Evolutionary conservation across 2,888 invertebrate species (phyloP), one percentile per base, ranked within the genome.

Genomic region (Cistogaster globosa): DNA sequence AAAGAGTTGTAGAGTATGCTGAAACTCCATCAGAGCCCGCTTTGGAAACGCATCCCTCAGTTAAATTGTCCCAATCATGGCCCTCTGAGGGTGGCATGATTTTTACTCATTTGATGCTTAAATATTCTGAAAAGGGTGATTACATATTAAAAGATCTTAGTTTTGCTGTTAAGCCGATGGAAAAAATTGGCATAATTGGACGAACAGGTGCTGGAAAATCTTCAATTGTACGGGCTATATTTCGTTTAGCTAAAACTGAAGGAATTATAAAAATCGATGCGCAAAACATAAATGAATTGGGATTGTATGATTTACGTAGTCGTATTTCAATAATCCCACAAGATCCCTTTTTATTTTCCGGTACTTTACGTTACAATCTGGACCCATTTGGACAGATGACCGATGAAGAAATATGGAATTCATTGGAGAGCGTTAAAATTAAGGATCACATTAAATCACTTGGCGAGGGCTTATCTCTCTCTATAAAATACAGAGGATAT

Each of bases 281-380:
- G 16, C 91, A 96, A 0, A 94, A 96, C 78, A 96, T 95, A 0
- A 94, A 93, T 55, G 93, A 93, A 7, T 93, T 98, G 69, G 96
- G 96, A 0, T 93, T 98, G 7, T 94, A 96, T 91, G 96, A 97
- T 88, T 93, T 98, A 18, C 94, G 98, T 62, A 94, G 94, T 76
- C 96, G 95, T 89, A 96, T 98, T 79, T 96, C 98, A 0, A 98
- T 98, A 84, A 98, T 98, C 89, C 98, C 98, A 0, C 98, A 98
- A 93, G 97, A 97, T 89, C 97, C 98, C 0, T 95, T 97, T 22
- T 92, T 98, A n/a, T 98, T 98, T 91, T 96, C 96, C 0, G 96
- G 96, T 7, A 95, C 96, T 22, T 91, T 98, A 63, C 94, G 98
- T 18, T 95, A 96, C 90, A 98, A 98, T 92, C 93, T 98, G 90